Base-by-base conservation (phyloP, 2,888 invertebrate species). In the Andrena praecox region DNA sequence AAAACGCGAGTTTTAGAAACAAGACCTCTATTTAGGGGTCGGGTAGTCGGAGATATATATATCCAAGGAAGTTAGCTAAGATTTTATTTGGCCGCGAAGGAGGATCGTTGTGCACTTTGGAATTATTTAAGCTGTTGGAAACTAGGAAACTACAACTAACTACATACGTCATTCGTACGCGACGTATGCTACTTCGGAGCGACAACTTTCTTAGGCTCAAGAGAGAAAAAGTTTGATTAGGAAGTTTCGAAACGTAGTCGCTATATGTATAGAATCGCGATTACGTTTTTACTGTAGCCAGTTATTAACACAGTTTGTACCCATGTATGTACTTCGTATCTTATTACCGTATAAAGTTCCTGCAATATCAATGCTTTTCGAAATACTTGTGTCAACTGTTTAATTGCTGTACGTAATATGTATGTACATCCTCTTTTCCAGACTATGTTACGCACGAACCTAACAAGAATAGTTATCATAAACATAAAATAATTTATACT, bases 161-260 rank as follows among this genome's bases (percentile, higher is more conserved):
- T 35, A 20, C 2, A 10, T 54, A 24, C 54, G 24, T 54, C 24
- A 16, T 42, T 42, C 10, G 35, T 42, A 63, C 52, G 54, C 54
- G n/a, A 35, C 27, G 52, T 27, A 8, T 54, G 29, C 20, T 2
- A 52, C 48, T 64, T 52, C 24, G 27, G 16, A 27, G 59, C 64
- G 8, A 33, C 42, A 70, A 77, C 52, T 67, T 77, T 59, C 60
- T 35, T 31, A 42, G 54, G 35, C 79, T 62, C 31, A 1, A 24
- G 31, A 33, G 80, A 31, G 52, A 71, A 64, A 64, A 80, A 80
- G 80, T 80, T 80, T 78, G 78, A 80, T 80, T 80, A 78, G 71
- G 67, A 80, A 80, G 66, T 78, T 80, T 62, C 42, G 54, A 64
- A 42, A 33, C 20, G 27, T 50, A 48, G 67, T 62, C 66, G n/a